Evolutionary conservation across 2,888 invertebrate species (phyloP).

Genomic region (Perizoma affinitatum): DNA sequence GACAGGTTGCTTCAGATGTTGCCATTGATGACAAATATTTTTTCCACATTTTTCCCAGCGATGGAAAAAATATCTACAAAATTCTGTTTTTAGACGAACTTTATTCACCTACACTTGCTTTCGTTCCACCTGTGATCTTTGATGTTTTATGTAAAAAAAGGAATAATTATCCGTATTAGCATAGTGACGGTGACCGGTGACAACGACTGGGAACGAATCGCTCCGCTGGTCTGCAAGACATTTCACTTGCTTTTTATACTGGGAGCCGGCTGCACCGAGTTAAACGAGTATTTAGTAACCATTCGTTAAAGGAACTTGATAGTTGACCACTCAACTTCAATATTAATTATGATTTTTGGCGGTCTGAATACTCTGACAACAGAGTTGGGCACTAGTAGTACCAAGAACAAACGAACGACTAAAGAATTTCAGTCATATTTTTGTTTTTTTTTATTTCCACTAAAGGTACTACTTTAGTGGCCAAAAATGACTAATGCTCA

Average conservation of each 20-base stretch:
- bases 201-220: constrained; percentile 71
- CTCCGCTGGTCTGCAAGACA: constrained; percentile 68
- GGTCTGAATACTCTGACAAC: too few relatives aligned
- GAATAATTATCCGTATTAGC: constrained; percentile 55
- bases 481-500: too few relatives aligned
- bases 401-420: too few relatives aligned
- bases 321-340: too few relatives aligned
- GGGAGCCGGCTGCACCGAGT: constrained; percentile 38
- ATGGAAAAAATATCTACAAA: too few relatives aligned
- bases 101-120: constrained; percentile 15
- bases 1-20: too few relatives aligned
- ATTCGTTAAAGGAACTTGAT: too few relatives aligned
- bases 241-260: constrained; percentile 60
- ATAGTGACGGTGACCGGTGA: constrained; percentile 57
- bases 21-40: background rate
- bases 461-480: too few relatives aligned
- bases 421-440: too few relatives aligned
- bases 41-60: background rate
- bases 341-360: too few relatives aligned
- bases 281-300: background rate
- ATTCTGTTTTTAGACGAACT: background rate
- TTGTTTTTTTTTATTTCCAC: too few relatives aligned
- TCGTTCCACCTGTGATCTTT: constrained; percentile 28
- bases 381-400: too few relatives aligned
- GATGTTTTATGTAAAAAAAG: constrained; percentile 22